Base-by-base conservation (phyloP, 2,888 invertebrate species). In the Cataglyphis altisquamis region DNA sequence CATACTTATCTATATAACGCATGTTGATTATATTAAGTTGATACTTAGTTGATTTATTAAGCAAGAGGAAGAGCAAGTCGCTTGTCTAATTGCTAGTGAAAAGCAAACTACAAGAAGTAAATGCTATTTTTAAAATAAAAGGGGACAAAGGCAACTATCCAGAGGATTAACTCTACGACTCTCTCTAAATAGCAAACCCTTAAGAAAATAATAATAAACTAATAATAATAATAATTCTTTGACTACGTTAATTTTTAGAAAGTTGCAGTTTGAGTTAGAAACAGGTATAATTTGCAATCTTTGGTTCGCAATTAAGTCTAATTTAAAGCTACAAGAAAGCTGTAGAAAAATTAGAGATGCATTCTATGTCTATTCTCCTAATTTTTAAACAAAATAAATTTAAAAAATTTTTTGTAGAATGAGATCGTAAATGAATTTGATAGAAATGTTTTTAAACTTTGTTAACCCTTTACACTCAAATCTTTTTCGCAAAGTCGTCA, bases 91-190 rank as follows among this genome's bases (percentile, higher is more conserved):
- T 36, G 25, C 21, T 48, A 21, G 55, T 73, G 48, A 32, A 32
- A 32, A 32, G 52, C 39, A n/a, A n/a, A 25, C 12, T 66, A 77
- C 39, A 12, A 77, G 12, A 66, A 39, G 9, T 52, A n/a, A 75
- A 48, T 41, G 39, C n/a, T 9, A 66, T 9, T 18, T 55, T 57
- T 41, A 41, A 68, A 63, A 52, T 5, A 10, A 6, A 9, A 52
- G 52, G 12, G n/a, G 12, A 21, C 1, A 41, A 55, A 78, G 32
- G 3, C 0, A 36, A n/a, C n/a, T 78, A 78, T 60, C 21, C 5
- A 60, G 12, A 68, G 25, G 0, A 21, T 41, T 41, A n/a, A 52
- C 6, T 41, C 18, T 68, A 67, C 55, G 9, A 39, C n/a, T 52
- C n/a, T 15, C 12, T 55, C 25, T n/a, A 18, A 48, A 18, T 1